phyloP scores from a whole-genome alignment of 2,797 vertebrate genomes.

The Lagodon rhomboides region DNA sequence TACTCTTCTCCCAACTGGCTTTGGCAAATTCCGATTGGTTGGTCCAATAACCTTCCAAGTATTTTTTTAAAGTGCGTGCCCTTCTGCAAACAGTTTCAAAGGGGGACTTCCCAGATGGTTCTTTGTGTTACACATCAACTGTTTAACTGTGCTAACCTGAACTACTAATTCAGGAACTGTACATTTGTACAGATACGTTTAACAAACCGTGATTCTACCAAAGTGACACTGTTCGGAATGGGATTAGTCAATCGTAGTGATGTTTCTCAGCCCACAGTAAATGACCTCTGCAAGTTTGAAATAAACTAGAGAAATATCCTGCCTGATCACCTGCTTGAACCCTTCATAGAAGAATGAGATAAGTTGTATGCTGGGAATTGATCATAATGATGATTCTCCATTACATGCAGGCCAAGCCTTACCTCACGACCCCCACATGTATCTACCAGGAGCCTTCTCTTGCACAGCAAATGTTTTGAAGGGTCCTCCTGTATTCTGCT shows the following conservation, averaged over 20 bases:
- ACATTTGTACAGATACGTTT: not conserved
- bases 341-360: not conserved
- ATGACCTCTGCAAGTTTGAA: not conserved
- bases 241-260: not conserved
- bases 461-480: slow-evolving; percentile 29
- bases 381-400: slow-evolving; percentile 6
- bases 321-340: not conserved
- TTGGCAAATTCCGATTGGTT: no score
- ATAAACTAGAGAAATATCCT: not conserved
- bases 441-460: slow-evolving; percentile 16
- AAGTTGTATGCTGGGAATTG: slow-evolving; percentile 3
- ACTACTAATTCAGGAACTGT: no score
- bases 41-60: no score
- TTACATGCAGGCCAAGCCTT: not conserved
- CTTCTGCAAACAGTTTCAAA: no score
- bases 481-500: slow-evolving; percentile 22
- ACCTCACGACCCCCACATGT: slow-evolving; percentile 11
- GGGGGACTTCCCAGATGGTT: no score
- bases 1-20: no score
- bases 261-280: not conserved
- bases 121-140: no score
- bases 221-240: not conserved
- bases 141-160: no score
- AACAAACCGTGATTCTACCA: not conserved
- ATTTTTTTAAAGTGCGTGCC: no score